Conservation (phyloP, 2,888 invertebrate genomes). For the Pyrrhosoma nymphula region DNA sequence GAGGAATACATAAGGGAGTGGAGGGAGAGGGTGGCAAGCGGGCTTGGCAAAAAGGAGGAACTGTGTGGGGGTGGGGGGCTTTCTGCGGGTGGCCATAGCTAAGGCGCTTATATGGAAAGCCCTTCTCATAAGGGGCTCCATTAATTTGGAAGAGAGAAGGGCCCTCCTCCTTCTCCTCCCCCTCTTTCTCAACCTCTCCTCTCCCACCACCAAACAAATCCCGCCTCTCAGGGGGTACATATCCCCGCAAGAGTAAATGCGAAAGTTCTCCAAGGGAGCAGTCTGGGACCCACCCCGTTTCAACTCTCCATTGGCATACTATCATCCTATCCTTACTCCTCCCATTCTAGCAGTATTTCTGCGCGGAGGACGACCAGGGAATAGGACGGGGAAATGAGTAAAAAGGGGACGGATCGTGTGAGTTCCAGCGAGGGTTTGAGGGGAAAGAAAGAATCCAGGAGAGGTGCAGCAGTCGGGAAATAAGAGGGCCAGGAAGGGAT, state of each 20-base stretch:
- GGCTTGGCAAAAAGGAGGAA: neutral
- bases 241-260: conserved; percentile 40
- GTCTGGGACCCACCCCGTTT: neutral
- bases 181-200: neutral
- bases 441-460: neutral
- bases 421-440: neutral
- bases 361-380: neutral
- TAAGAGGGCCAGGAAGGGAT: conserved; percentile 23
- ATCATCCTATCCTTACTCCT: neutral
- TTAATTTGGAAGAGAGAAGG: conserved; percentile 39
- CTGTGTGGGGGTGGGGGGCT: neutral
- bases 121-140: conserved; percentile 56
- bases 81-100: conserved; percentile 47
- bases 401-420: neutral
- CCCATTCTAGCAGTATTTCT: neutral
- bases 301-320: neutral
- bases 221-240: conserved; percentile 39
- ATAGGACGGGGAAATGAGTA: neutral
- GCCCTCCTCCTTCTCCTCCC: neutral
- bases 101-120: conserved; percentile 56
- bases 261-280: conserved; percentile 45
- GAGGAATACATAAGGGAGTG: neutral
- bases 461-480: neutral
- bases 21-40: neutral
- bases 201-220: conserved; percentile 14